phyloP scores from a whole-genome alignment of 2,113 vertebrate species.

The Phalacrocorax aristotelis region DNA sequence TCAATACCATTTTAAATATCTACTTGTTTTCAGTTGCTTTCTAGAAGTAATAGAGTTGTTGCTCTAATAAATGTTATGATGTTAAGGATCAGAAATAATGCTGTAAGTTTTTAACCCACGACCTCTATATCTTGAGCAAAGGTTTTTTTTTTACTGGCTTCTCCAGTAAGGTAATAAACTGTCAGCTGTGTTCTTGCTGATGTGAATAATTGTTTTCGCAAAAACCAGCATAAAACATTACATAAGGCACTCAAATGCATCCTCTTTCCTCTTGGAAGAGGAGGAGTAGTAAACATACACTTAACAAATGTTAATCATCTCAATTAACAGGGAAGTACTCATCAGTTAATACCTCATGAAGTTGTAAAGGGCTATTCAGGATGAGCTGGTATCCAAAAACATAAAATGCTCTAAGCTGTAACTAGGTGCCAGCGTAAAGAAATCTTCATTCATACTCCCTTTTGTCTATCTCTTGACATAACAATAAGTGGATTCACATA shows the following conservation, averaged over 20 bases:
- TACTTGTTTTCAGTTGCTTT: not conserved
- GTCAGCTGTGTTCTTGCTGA: not conserved
- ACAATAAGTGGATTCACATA: accelerated
- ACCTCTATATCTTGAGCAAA: not conserved
- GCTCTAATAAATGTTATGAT: not conserved
- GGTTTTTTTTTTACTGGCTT: not conserved
- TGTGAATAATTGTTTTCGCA: not conserved
- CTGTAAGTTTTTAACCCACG: not conserved
- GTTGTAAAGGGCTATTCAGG: not conserved
- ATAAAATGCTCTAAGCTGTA: not conserved
- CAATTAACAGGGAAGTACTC: not conserved
- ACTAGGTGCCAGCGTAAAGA: not conserved
- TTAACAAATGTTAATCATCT: not conserved
- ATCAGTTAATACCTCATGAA: not conserved
- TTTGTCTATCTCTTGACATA: not conserved
- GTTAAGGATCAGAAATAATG: not conserved
- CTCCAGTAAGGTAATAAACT: not conserved
- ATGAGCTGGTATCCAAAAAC: not conserved
- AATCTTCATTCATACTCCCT: not conserved
- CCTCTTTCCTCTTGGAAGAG: not conserved
- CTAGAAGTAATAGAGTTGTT: not conserved
- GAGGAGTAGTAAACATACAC: not conserved
- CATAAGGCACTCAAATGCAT: not conserved
- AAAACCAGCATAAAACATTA: not conserved
- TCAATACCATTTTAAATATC: not conserved